These are phyloP conservation scores for Delphinus delphis DNA, from an alignment of 2,113 vertebrate species.

Conservation along the genomic window DNA sequence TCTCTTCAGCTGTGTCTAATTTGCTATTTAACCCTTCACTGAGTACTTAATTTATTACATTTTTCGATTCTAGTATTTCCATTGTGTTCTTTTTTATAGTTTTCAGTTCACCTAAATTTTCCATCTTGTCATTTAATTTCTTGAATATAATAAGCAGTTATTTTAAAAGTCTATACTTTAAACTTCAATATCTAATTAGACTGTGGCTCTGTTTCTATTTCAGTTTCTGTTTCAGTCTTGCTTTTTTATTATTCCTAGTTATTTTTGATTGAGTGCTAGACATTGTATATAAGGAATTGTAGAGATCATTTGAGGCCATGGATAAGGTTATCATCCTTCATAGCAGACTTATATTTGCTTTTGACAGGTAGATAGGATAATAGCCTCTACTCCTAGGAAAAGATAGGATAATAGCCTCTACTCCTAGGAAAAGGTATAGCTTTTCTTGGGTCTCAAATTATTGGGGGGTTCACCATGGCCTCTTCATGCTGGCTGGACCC, in stretches of 20 bases:
- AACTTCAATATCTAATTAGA: not conserved
- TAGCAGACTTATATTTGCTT: not conserved
- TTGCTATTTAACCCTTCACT: not conserved
- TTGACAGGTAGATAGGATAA: not conserved
- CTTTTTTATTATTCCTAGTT: not conserved
- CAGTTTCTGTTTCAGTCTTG: not conserved
- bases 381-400: not conserved
- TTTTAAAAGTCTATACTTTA: not conserved
- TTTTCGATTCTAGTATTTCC: not conserved
- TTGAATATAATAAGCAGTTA: not conserved
- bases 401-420: not conserved
- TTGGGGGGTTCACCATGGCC: not conserved
- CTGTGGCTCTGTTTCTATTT: not conserved
- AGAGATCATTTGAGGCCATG: not conserved
- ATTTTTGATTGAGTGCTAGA: not conserved
- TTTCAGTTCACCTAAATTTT: constrained; percentile 1
- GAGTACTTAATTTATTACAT: not conserved
- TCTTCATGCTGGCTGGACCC: not conserved
- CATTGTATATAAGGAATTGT: not conserved
- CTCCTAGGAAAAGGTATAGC: not conserved
- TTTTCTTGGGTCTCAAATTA: not conserved
- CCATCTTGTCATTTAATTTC: not conserved
- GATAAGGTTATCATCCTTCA: not conserved
- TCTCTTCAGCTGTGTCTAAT: constrained; percentile 19
- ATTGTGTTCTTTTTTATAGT: not conserved